phyloP scores from a whole-genome alignment of 1,140 invertebrate genomes.

The Drosophila azteca region DNA sequence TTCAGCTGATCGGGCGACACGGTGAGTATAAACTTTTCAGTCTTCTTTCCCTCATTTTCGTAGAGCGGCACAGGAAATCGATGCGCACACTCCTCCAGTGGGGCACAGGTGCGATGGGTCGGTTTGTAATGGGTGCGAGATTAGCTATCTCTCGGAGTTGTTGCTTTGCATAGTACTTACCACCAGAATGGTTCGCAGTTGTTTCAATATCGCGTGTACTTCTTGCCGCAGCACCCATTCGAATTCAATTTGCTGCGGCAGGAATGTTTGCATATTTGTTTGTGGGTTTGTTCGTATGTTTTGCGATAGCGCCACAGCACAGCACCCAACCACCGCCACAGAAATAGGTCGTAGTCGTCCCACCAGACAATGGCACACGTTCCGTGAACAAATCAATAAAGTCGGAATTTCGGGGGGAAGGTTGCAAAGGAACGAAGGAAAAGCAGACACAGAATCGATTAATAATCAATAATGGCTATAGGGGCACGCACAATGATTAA shows the following conservation, averaged over 20 bases:
- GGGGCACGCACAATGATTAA: slow-evolving; percentile 27
- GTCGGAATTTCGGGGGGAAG: slow-evolving; percentile 41
- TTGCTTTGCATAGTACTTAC: slow-evolving; percentile 84
- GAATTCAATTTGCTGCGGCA: slow-evolving; percentile 94
- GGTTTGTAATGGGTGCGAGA: background rate
- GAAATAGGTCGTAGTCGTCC: slow-evolving; percentile 20
- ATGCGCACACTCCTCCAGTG: slow-evolving; percentile 91
- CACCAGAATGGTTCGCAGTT: slow-evolving; percentile 92
- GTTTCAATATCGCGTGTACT: slow-evolving; percentile 93
- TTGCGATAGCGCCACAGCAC: slow-evolving; percentile 47
- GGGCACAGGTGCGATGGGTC: background rate
- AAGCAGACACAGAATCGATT: slow-evolving; percentile 51
- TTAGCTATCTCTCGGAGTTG: background rate
- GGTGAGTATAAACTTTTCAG: slow-evolving; percentile 94
- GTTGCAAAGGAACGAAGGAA: slow-evolving; percentile 28
- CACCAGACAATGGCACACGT: slow-evolving; percentile 72
- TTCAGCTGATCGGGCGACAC: slow-evolving; percentile 94
- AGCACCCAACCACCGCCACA: too few relatives aligned
- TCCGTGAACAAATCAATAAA: slow-evolving; percentile 81
- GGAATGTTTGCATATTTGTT: slow-evolving; percentile 49
- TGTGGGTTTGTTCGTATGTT: slow-evolving; percentile 16
- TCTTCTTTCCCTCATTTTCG: slow-evolving; percentile 93
- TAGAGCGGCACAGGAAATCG: slow-evolving; percentile 92
- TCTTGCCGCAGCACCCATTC: slow-evolving; percentile 96
- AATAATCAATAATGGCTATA: slow-evolving; percentile 45